Evolutionary conservation across 1,140 invertebrate species (phyloP).

Genomic region (Berghia stephanieae): DNA sequence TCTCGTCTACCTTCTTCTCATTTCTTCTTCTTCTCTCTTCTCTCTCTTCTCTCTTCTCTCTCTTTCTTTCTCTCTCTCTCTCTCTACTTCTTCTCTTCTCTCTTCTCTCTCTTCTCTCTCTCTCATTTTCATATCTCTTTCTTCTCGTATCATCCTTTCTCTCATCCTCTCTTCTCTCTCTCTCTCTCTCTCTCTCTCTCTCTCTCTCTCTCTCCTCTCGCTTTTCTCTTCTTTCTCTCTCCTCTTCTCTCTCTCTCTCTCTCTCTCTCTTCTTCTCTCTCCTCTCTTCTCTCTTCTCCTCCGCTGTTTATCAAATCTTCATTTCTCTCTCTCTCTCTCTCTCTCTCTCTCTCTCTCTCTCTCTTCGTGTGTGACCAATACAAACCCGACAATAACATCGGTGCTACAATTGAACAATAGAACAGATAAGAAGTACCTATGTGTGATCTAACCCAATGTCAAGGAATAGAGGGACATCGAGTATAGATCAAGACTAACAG

Average conservation of each 20-base stretch:
- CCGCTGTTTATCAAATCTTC: too few species aligned
- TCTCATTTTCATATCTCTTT: not conserved
- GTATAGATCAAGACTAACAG: too few species aligned
- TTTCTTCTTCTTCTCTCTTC: not conserved
- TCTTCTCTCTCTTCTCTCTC: not conserved
- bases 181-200: slow-evolving; percentile 24
- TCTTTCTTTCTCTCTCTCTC: slow-evolving; percentile 10
- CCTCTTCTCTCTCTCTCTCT: not conserved
- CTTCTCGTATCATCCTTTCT: slow-evolving; percentile 39
- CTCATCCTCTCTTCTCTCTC: slow-evolving; percentile 41
- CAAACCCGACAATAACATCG: too few species aligned
- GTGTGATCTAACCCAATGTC: too few species aligned
- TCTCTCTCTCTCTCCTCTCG: not conserved
- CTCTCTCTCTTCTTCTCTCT: too few species aligned
- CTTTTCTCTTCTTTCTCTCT: not conserved
- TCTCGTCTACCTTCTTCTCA: not conserved
- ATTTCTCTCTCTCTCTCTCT: too few species aligned
- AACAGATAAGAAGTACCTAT: too few species aligned
- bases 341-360: too few species aligned
- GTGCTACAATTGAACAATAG: too few species aligned
- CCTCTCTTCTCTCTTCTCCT: too few species aligned
- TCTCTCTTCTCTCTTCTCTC: slow-evolving; percentile 3
- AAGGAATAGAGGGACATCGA: too few species aligned
- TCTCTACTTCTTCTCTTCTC: not conserved
- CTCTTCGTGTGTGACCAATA: too few species aligned